Percentiles rank a stretch among this genome's conserved stretches.
Conservation (phyloP, 2,797 vertebrate species). For the Esox lucius region DNA sequence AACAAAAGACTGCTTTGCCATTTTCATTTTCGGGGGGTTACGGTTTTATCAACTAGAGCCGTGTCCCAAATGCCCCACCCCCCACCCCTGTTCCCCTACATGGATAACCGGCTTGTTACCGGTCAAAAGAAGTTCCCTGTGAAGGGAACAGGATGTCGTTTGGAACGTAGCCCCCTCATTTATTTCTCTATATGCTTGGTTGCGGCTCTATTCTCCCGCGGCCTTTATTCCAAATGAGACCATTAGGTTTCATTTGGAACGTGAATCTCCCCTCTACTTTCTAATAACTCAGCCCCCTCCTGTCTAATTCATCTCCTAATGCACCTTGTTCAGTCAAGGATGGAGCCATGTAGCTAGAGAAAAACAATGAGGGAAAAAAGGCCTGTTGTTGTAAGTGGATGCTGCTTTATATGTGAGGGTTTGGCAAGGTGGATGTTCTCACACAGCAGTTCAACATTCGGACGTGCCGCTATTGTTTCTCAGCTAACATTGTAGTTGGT, state of each 20-base stretch:
- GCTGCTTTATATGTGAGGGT: neutral
- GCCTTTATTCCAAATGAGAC: constrained; percentile 31
- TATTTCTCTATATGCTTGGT: constrained; percentile 44
- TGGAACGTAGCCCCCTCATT: constrained; percentile 28
- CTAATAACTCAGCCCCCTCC: constrained; percentile 23
- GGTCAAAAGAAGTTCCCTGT: neutral
- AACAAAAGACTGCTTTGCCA: constrained; percentile 18
- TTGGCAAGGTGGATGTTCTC: neutral
- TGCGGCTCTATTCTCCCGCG: constrained; percentile 33
- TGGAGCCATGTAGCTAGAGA: neutral
- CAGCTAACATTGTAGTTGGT: neutral
- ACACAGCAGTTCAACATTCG: neutral
- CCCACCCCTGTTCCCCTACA: neutral
- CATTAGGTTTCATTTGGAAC: constrained; percentile 27
- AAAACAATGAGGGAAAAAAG: neutral
- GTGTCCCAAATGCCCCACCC: neutral
- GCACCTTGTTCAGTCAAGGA: constrained; percentile 1
- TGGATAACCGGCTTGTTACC: neutral
- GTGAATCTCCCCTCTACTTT: constrained; percentile 24
- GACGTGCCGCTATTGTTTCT: neutral
- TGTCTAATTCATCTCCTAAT: constrained; percentile 19
- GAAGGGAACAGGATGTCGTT: neutral
- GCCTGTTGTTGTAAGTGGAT: neutral
- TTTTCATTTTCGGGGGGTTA: constrained; percentile 33
- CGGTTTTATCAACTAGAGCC: constrained; percentile 36